Base-by-base conservation (phyloP, 1,140 invertebrate genomes). In the Phocides pigmalion region DNA sequence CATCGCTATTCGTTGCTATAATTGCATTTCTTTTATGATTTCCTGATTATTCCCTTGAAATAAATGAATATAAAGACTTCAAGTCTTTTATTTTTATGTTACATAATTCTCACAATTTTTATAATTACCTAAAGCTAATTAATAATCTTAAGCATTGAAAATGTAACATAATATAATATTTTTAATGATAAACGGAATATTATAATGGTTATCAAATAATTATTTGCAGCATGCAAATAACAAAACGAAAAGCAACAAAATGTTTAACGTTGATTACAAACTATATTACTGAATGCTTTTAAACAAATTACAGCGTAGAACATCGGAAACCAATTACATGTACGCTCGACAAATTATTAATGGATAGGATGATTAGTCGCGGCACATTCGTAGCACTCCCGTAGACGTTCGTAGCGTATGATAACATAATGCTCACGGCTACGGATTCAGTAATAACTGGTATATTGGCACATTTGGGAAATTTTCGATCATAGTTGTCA, bases 401-500 rank as follows among this genome's bases (percentile, higher is more conserved):
- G 84, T 83, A 87, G 79, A 76, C 35, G 62, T 70, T 77, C 74
- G 84, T 83, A 87, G 79, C 63, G 54, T 37, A 68, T 70, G 56
- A 67, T 74, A 72, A 72, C 68, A 72, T 68, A 67, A 66, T 62
- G 46, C 58, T 65, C 70, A 62, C 68, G 78, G 69, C 54, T 74
- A 68, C 54, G 32, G 67, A 70, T 54, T 76, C 56, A 39, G 46
- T 41, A 66, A 51, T 53, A 61, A 61, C 22, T 19, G 28, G 42
- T 50, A 25, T 78, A 74, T 79, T 76, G 72, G 64, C 68, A 74
- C 69, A 68, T 75, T 74, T 47, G 19, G 50, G 66, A 68, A 78
- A 74, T 74, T 75, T 81, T 74, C 66, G 71, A 61, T 70, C 65
- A 73, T 74, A 80, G 73, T 86, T 81, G 73, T 85, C 82, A 86